Evolutionary conservation across 2,888 invertebrate genomes (phyloP), one percentile per base, ranked within the genome.

Genomic region (Xiphydria camelus): DNA sequence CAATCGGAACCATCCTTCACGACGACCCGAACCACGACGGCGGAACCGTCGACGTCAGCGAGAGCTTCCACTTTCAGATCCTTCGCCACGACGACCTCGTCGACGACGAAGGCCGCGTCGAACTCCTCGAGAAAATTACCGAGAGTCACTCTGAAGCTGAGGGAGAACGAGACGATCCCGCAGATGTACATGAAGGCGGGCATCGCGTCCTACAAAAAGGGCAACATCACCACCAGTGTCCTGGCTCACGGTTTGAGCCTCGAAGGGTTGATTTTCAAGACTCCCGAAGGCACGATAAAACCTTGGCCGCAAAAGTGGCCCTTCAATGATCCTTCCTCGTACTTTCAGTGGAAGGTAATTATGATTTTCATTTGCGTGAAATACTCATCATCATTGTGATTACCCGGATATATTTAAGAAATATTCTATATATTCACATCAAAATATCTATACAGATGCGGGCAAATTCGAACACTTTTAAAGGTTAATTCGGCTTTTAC

Each of bases 261-360:
- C n/a, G 67, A 69, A 26, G 62, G 66, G n/a, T 47, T 67, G 36
- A 64, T 69, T 42, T 67, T 70, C 47, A 67, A 67, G 46, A 66
- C 69, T 7, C 68, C 72, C 1, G 66, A 67, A 25, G 68, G 66
- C 15, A 70, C 72, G 43, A 67, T 66, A 51, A 76, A 77, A 48
- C 77, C 80, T 26, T 85, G 85, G 85, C 81, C 82, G 62, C 81
- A 82, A 36, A 80, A 82, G 50, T 85, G 85, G 84, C 82, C 84
- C 7, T 84, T 83, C 65, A 81, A 82, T 32, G 83, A 84, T 68
- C 80, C 84, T 22, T 82, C 85, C 19, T 82, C 84, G 12, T 83
- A 83, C 69, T 82, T 84, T 66, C 83, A 83, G 71, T 85, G 84
- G 84, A 82, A 82, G 75, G 85, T 85, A 70, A 78, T 82, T n/a